Percentiles rank a stretch among this genome's conserved stretches.
These are phyloP conservation scores for Myotis pilosus DNA, from an alignment of 2,797 vertebrate species.

Conservation along the genomic window DNA sequence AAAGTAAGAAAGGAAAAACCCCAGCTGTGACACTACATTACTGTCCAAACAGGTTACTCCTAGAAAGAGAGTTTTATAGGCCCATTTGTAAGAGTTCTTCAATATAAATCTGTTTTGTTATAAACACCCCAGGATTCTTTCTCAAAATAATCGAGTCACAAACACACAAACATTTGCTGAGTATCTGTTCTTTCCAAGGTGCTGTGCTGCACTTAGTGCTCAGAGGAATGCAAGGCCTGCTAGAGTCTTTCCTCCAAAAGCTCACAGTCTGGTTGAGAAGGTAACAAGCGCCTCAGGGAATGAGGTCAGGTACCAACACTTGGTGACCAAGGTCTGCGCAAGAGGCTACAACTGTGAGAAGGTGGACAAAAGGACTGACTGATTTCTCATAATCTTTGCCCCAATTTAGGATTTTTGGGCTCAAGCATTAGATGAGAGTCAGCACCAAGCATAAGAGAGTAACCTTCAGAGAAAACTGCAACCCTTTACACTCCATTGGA, in stretches of 20 bases:
- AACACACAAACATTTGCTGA: background rate
- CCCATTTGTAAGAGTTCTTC: background rate
- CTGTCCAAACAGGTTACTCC: background rate
- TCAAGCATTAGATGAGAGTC: background rate
- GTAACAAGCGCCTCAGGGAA: background rate
- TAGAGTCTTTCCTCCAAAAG: background rate
- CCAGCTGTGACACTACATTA: background rate
- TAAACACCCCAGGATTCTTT: constrained; percentile 5
- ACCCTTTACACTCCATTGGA: background rate
- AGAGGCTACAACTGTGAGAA: background rate
- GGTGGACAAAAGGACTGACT: background rate
- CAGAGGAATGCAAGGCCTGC: background rate
- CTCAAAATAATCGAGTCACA: constrained; percentile 13
- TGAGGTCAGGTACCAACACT: background rate
- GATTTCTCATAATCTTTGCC: background rate
- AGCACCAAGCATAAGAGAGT: background rate
- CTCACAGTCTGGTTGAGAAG: background rate
- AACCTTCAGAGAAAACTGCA: background rate
- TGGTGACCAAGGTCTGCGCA: background rate
- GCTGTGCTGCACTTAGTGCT: background rate
- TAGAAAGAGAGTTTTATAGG: background rate
- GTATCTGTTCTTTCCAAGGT: constrained; percentile 30
- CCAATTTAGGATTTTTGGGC: background rate
- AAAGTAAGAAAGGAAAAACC: background rate
- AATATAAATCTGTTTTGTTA: background rate